Base-by-base conservation (phyloP, 2,797 vertebrate species). In the Selene dorsalis region DNA sequence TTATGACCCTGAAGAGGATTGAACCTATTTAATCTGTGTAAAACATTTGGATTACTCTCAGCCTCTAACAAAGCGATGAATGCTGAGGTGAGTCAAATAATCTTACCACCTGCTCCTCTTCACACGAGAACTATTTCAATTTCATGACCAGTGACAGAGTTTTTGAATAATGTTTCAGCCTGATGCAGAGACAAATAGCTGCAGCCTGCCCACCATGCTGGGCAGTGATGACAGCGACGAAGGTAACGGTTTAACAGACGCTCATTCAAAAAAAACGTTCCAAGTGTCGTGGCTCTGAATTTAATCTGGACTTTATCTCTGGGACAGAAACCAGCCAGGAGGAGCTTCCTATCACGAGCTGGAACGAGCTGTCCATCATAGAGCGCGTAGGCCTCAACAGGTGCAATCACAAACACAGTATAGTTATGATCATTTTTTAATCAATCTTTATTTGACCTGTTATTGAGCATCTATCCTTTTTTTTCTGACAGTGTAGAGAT, bases 361-460 rank as follows among this genome's bases (percentile, higher is more conserved):
- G 89, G 89, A 91, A 87, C 2, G 92, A 94, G 5, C 79, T 93
- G 65, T 92, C 93, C 60, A 94, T 95, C 73, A 84, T 94, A 50
- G 92, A 95, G 72, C 90, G 94, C 0, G 91, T 95, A 0, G 93
- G 94, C 59, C 87, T 94, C 62, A 90, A 91, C 88, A 94, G 94
- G 95, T 96, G 50, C 24, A 1, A 39, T n/a, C n/a, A 38, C 14
- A 24, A 10, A 39, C n/a, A 38, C 14, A 4, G 4, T 39, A 2
- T 28, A 28, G 7, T 35, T 14, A 4, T 1, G 41, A 26, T 63
- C 1, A 35, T 8, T 35, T 7, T 35, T n/a, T 28, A 5, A 47
- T 38, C 20, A 9, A 38, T 4, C 13, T 14, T 20, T 1, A 56
- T 65, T 18, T 39, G n/a, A 47, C 5, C 7, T 57, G 24, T 62